Evolutionary conservation across 2,797 vertebrate species (phyloP), one percentile per base, ranked within the genome.

Genomic region (Oreortyx pictus): DNA sequence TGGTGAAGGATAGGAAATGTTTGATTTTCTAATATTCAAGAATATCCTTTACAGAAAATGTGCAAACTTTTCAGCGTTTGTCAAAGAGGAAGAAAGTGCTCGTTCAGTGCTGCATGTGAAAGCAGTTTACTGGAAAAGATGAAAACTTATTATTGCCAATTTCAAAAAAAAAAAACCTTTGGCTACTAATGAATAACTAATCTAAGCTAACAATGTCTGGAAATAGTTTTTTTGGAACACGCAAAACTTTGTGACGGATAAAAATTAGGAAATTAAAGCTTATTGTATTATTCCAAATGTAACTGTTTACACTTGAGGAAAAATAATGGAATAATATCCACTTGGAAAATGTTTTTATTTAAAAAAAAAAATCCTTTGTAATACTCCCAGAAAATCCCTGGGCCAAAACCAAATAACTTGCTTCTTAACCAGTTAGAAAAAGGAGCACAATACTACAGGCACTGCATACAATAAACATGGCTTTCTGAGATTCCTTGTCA

Each of bases 221-320:
- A 97, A 97, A 95, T 97, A 92, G 91, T 96, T 90, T 96, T 96
- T 94, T 93, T 97, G 97, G 97, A 97, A 96, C 89, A 64, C 72
- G 57, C 46, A 17, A 79, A 92, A 93, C 93, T 97, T 91, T 97
- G 93, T 96, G 96, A 97, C 2, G 96, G 96, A 93, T 87, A 97
- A 97, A 97, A 97, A 97, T 97, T 97, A 97, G 96, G 97, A 97
- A 97, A 97, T 97, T 97, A 97, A 97, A 97, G 86, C 96, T 97
- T 97, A 98, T 96, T 97, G 97, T 97, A 96, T 97, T 97, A 97
- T 97, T 97, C 96, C 96, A 97, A 97, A 97, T 97, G 97, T 96
- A 97, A 97, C 97, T 98, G 97, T 97, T 97, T 97, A 97, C 97
- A 97, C 96, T 97, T 97, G 97, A 97, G 95, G 95, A 96, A 98